A percentile compares a stretch with the other conserved stretches of the same genome.
Conservation (phyloP, 1,140 invertebrate species). For the Varroa destructor region DNA sequence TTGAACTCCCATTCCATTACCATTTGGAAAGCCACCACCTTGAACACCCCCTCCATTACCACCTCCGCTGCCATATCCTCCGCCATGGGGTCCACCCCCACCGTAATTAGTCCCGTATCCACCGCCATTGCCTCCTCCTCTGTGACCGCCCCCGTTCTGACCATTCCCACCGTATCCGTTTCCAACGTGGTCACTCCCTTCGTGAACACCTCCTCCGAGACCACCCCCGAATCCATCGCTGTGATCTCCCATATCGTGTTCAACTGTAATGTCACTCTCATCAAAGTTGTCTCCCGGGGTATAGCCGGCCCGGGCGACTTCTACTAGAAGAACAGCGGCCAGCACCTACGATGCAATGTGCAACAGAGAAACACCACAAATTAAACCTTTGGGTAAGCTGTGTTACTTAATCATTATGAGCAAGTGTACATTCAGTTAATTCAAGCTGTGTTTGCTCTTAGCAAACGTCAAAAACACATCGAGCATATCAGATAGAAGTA, state of each 20-base stretch:
- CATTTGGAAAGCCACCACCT: too few species aligned
- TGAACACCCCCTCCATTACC: conserved; percentile 18
- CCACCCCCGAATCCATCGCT: conserved; percentile 23
- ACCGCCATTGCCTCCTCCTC: conserved; percentile 29
- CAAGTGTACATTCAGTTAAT: too few species aligned
- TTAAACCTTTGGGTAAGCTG: too few species aligned
- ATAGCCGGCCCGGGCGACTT: too few species aligned
- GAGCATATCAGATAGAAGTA: too few species aligned
- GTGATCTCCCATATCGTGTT: conserved; percentile 29
- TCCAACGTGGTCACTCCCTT: conserved; percentile 21
- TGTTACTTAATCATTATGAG: too few species aligned
- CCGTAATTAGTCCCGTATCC: conserved; percentile 30
- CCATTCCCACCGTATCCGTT: conserved; percentile 27
- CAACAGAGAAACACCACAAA: too few species aligned
- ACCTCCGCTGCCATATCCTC: conserved; percentile 1
- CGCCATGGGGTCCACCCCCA: neutral
- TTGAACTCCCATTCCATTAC: too few species aligned
- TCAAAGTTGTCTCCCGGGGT: conserved; percentile 25
- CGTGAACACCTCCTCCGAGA: conserved; percentile 30
- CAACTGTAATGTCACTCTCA: conserved; percentile 29
- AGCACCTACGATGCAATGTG: too few species aligned
- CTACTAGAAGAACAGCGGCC: too few species aligned
- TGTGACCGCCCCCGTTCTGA: conserved; percentile 28
- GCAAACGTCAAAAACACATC: too few species aligned
- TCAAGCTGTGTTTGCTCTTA: too few species aligned